Evolutionary conservation across 2,888 invertebrate genomes (phyloP).

Genomic region (Uloborus plumipes): DNA sequence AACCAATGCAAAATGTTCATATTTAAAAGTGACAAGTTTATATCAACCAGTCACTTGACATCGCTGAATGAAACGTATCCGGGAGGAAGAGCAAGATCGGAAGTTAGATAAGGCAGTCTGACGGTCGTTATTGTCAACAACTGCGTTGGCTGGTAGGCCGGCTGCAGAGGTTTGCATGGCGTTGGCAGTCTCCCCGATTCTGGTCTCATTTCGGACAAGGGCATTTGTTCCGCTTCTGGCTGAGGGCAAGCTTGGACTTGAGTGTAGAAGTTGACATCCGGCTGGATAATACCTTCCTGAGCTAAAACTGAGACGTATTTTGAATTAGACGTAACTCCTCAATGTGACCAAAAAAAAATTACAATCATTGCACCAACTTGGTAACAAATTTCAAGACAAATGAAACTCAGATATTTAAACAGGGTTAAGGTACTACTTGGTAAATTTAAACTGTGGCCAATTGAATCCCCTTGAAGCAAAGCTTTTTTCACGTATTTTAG

Average conservation of each 20-base stretch:
- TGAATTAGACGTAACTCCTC: background rate
- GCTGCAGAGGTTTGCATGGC: slow-evolving; percentile 48
- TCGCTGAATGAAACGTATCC: slow-evolving; percentile 49
- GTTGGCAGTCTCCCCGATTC: slow-evolving; percentile 32
- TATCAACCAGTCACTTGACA: slow-evolving; percentile 1
- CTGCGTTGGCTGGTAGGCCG: slow-evolving; percentile 62
- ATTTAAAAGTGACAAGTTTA: too few species aligned
- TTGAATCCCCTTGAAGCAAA: too few species aligned
- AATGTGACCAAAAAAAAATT: too few species aligned
- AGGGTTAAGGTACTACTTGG: too few species aligned
- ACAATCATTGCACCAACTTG: too few species aligned
- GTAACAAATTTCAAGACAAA: background rate
- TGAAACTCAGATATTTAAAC: background rate
- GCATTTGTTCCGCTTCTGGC: background rate
- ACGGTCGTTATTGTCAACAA: slow-evolving; percentile 50
- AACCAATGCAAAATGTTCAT: too few species aligned
- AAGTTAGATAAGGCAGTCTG: slow-evolving; percentile 25
- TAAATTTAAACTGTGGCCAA: too few species aligned
- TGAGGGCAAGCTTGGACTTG: slow-evolving; percentile 35
- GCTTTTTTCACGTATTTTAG: too few species aligned
- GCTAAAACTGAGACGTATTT: slow-evolving; percentile 46
- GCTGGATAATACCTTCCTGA: slow-evolving; percentile 63
- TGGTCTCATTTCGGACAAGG: background rate
- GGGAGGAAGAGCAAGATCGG: slow-evolving; percentile 46
- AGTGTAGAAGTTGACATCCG: slow-evolving; percentile 64